Evolutionary conservation across 2,113 vertebrate genomes (phyloP).

Genomic region (Myxocyprinus asiaticus): DNA sequence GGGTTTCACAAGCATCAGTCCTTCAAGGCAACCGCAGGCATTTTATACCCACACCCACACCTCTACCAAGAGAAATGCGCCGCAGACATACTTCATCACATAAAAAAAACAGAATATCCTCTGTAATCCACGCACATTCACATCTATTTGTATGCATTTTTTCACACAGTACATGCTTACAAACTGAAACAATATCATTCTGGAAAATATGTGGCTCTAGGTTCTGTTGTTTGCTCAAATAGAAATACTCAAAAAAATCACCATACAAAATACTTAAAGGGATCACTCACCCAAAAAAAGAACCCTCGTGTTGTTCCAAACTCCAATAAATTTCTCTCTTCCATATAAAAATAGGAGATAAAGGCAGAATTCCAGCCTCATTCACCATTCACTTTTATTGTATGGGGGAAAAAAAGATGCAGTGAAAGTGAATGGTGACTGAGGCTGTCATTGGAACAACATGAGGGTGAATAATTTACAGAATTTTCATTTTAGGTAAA

Average conservation of each 20-base stretch:
- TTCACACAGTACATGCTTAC: background rate
- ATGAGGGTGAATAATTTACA: too few species aligned
- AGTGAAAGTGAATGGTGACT: too few species aligned
- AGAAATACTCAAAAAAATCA: background rate
- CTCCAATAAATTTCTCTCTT: too few species aligned
- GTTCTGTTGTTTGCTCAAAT: background rate
- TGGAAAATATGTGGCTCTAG: background rate
- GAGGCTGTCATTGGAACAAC: too few species aligned
- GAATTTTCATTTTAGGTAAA: too few species aligned
- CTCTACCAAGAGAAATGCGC: constrained; percentile 61
- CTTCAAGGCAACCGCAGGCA: constrained; percentile 78
- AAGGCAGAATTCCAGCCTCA: too few species aligned
- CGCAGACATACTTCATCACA: constrained; percentile 49
- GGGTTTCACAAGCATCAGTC: constrained; percentile 75
- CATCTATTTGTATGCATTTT: background rate
- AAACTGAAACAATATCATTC: background rate
- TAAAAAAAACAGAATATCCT: constrained; percentile 6
- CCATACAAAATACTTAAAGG: background rate
- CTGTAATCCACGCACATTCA: constrained; percentile 11
- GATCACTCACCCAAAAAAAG: too few species aligned
- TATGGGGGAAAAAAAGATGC: too few species aligned
- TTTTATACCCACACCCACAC: constrained; percentile 71
- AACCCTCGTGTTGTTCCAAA: too few species aligned
- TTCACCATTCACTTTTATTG: too few species aligned
- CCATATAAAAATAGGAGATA: too few species aligned